Base-by-base conservation (phyloP, 2,888 invertebrate genomes). In the Phengaris arion region DNA sequence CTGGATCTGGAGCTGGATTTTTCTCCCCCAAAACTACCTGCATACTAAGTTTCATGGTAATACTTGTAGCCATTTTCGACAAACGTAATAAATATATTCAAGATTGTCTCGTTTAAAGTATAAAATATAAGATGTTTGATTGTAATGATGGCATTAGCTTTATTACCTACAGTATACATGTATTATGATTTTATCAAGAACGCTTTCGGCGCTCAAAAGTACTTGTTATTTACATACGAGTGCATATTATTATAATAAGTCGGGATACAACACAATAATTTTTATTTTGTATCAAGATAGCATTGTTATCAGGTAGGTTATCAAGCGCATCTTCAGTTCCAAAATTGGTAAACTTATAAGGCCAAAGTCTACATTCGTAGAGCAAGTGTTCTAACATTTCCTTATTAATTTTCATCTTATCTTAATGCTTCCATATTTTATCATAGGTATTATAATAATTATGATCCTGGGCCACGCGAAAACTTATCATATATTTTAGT, bases 371-470 rank as follows among this genome's bases (percentile, higher is more conserved):
- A 35, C 64, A 1, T 12, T 2, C 6, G 12, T 64, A 64, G 64
- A 64, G 12, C 64, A 22, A 22, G 59, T 22, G 15, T 15, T 52
- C 4, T 52, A 52, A 10, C 6, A 64, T 6, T 35, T 45, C 15
- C 35, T 64, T 35, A 64, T 64, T 45, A 10, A 64, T 59, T 59
- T 59, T 59, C 22, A 64, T 64, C 64, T 64, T 64, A 64, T 64
- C 64, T 64, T 35, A 12, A 35, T 45, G 35, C 64, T 52, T 52
- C 12, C 64, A 64, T 45, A 64, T 45, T 64, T 45, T 12, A 45
- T 45, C 64, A 64, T 45, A 59, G 22, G 22, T 22, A 59, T 54
- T 10, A 55, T n/a, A 13, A 12, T 54, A 22, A 22, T 22, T 22
- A 10, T 64, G 51, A 70, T 70, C 15, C 10, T 46, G n/a, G n/a